phyloP scores from a whole-genome alignment of 2,113 vertebrate genomes.

The Pluvianellus socialis region DNA sequence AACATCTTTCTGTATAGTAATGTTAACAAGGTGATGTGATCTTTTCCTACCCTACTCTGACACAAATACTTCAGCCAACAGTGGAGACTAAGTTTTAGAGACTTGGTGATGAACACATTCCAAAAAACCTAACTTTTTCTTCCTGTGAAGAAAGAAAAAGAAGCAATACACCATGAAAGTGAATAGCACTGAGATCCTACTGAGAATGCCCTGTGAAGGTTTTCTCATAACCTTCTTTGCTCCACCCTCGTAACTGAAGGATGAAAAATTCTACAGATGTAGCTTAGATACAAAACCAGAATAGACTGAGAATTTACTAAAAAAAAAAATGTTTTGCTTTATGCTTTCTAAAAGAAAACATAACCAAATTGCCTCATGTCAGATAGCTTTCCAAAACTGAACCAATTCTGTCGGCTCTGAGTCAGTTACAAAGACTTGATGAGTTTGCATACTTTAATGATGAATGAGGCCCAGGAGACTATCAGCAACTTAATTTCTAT shows the following conservation, averaged over 20 bases:
- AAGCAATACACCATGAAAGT: background rate
- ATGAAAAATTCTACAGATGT: background rate
- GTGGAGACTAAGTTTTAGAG: background rate
- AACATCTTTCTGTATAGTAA: background rate
- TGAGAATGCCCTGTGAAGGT: background rate
- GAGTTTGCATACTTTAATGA: background rate
- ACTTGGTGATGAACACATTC: background rate
- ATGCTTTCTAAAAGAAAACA: background rate
- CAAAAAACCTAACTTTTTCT: background rate
- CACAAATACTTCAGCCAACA: background rate
- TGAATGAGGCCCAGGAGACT: background rate
- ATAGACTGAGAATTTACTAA: accelerated
- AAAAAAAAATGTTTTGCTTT: background rate
- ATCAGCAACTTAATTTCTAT: background rate
- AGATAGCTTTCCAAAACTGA: background rate
- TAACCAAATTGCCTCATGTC: background rate
- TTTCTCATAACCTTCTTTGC: background rate
- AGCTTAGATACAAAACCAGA: background rate
- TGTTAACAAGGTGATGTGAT: background rate
- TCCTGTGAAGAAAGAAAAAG: background rate
- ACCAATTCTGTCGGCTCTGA: background rate
- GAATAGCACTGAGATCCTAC: background rate
- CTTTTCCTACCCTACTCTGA: background rate
- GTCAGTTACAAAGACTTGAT: background rate
- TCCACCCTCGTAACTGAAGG: background rate